Evolutionary conservation across 2,888 invertebrate genomes (phyloP).

Genomic region (Luperina testacea): DNA sequence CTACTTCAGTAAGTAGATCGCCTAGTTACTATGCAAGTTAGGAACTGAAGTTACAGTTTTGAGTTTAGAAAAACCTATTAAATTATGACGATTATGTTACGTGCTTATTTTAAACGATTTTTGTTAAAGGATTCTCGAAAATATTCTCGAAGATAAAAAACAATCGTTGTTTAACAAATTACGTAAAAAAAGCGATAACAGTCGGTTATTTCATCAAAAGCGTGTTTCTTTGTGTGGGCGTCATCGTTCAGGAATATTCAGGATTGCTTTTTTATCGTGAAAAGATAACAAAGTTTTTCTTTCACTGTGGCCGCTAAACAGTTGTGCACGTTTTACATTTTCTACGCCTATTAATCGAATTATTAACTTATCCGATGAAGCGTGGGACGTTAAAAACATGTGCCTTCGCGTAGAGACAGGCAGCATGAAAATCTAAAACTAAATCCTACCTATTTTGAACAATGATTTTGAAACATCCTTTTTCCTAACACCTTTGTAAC

Average conservation of each 20-base stretch:
- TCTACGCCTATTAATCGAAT: slow-evolving; percentile 6
- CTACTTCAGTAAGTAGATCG: not conserved
- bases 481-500: not conserved
- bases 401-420: not conserved
- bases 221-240: not conserved
- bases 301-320: not conserved
- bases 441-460: not conserved
- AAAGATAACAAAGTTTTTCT: slow-evolving; percentile 6
- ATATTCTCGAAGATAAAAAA: not conserved
- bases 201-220: slow-evolving; percentile 5
- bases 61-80: not conserved
- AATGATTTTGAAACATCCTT: not conserved
- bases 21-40: not conserved
- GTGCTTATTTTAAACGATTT: slow-evolving; percentile 27
- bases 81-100: slow-evolving; percentile 2
- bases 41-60: not conserved
- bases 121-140: slow-evolving; percentile 27
- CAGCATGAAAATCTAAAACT: not conserved
- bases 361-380: slow-evolving; percentile 27
- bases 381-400: slow-evolving; percentile 28
- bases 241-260: not conserved
- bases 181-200: slow-evolving; percentile 27
- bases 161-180: slow-evolving; percentile 4
- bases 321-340: slow-evolving; percentile 16
- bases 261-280: slow-evolving; percentile 5